Percentiles rank a stretch among this genome's conserved stretches.
These are phyloP conservation scores for Eilema griseolum DNA, from an alignment of 2,888 invertebrate species.

Conservation along the genomic window DNA sequence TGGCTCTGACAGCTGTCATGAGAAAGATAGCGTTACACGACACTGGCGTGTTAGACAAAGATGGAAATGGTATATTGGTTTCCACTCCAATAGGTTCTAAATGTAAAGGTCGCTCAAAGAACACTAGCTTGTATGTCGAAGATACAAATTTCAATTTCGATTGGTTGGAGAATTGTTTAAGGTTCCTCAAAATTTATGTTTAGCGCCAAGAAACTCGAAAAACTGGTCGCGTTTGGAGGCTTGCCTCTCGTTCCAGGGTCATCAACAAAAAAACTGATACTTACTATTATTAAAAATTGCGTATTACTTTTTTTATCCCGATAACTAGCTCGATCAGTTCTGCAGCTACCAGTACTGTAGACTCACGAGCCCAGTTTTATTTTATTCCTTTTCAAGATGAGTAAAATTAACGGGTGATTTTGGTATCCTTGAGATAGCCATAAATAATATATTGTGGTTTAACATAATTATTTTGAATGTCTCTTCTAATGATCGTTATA, in stretches of 20 bases:
- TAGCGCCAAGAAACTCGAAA: constrained; percentile 62
- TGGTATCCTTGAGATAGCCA: constrained; percentile 12
- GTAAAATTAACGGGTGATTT: constrained; percentile 14
- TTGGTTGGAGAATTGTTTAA: constrained; percentile 28
- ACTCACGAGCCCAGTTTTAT: constrained; percentile 26
- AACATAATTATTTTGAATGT: constrained; percentile 7
- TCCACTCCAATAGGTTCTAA: constrained; percentile 39
- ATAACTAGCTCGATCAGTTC: constrained; percentile 33
- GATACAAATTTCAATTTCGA: constrained; percentile 37
- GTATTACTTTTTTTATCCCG: constrained; percentile 39
- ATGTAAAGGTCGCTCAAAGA: neutral
- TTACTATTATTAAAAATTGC: constrained; percentile 46
- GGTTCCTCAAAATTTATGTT: constrained; percentile 39
- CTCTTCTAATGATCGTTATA: neutral
- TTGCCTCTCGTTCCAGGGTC: constrained; percentile 72
- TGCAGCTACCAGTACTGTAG: constrained; percentile 27
- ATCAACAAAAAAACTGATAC: constrained; percentile 55
- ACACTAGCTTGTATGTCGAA: constrained; percentile 23
- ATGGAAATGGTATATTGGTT: constrained; percentile 23
- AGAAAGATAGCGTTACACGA: constrained; percentile 53
- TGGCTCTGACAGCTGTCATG: constrained; percentile 71
- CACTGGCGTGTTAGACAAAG: constrained; percentile 35
- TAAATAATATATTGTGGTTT: constrained; percentile 6
- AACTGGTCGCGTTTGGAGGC: constrained; percentile 76
- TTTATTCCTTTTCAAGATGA: constrained; percentile 4